These are phyloP conservation scores for Electrona antarctica DNA, from an alignment of 2,113 vertebrate species.

Conservation along the genomic window DNA sequence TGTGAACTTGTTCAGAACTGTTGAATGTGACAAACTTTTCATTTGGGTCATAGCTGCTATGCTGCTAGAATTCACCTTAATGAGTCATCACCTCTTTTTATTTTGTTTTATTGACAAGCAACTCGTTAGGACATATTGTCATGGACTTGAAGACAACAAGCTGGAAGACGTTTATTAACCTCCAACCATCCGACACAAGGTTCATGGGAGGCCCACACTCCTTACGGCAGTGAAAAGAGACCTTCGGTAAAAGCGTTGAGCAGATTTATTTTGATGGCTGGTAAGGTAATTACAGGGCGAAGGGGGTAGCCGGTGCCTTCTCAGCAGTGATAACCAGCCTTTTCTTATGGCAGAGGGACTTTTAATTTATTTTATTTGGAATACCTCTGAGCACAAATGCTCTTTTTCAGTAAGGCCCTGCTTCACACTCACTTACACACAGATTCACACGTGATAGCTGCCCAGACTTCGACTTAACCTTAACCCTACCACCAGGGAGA, in stretches of 20 bases:
- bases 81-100: slow-evolving; percentile 24
- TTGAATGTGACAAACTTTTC: slow-evolving; percentile 10
- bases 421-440: too few species aligned
- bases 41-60: slow-evolving; percentile 47
- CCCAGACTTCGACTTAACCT: too few species aligned
- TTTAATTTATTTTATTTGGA: too few species aligned
- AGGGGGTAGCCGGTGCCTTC: slow-evolving; percentile 49
- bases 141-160: slow-evolving; percentile 10
- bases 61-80: slow-evolving; percentile 35
- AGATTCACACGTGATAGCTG: too few species aligned
- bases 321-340: slow-evolving; percentile 1
- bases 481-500: too few species aligned
- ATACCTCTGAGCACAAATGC: too few species aligned
- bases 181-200: not conserved
- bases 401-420: too few species aligned
- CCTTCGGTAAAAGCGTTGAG: slow-evolving; percentile 1
- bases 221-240: slow-evolving; percentile 3
- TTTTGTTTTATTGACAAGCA: slow-evolving; percentile 37
- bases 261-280: not conserved
- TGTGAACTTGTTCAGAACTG: slow-evolving; percentile 6
- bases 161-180: not conserved
- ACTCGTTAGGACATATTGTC: slow-evolving; percentile 26
- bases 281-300: slow-evolving; percentile 27
- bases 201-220: slow-evolving; percentile 21
- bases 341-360: not conserved